Evolutionary conservation across 2,113 vertebrate genomes (phyloP).

Genomic region (Ochotona princeps): DNA sequence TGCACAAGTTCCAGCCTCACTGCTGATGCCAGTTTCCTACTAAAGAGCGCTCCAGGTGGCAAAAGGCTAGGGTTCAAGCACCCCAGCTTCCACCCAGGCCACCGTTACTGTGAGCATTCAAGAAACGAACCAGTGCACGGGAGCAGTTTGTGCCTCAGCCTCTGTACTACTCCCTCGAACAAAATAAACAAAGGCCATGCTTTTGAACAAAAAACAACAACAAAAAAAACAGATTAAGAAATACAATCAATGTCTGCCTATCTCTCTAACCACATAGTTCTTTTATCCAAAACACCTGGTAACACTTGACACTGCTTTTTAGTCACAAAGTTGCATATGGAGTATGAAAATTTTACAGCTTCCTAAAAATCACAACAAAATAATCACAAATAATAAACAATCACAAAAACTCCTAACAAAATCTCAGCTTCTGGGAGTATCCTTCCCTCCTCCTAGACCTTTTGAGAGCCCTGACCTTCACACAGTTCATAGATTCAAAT

Average conservation of each 20-base stretch:
- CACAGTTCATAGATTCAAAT: not conserved
- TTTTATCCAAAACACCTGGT: slow-evolving; percentile 17
- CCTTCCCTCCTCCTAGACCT: not conserved
- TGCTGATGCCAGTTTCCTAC: too few relatives aligned
- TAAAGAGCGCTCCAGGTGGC: too few relatives aligned
- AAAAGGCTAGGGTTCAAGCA: too few relatives aligned
- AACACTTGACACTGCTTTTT: slow-evolving; percentile 16
- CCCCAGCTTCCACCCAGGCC: too few relatives aligned
- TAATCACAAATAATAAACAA: not conserved
- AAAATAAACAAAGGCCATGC: too few relatives aligned
- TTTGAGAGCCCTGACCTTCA: not conserved
- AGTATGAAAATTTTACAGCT: not conserved
- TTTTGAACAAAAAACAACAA: too few relatives aligned
- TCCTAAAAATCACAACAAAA: not conserved
- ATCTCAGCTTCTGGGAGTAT: slow-evolving; percentile 4
- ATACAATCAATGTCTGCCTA: not conserved
- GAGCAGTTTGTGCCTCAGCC: too few relatives aligned
- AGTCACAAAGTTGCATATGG: not conserved
- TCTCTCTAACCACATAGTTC: slow-evolving; percentile 35
- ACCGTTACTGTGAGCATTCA: too few relatives aligned
- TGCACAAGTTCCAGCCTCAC: too few relatives aligned
- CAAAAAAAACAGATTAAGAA: not conserved
- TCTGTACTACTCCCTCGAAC: too few relatives aligned
- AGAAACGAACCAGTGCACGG: too few relatives aligned
- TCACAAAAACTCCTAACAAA: slow-evolving; percentile 36